Base-by-base conservation (phyloP, 2,113 vertebrate genomes). In the Nothobranchius furzeri region DNA sequence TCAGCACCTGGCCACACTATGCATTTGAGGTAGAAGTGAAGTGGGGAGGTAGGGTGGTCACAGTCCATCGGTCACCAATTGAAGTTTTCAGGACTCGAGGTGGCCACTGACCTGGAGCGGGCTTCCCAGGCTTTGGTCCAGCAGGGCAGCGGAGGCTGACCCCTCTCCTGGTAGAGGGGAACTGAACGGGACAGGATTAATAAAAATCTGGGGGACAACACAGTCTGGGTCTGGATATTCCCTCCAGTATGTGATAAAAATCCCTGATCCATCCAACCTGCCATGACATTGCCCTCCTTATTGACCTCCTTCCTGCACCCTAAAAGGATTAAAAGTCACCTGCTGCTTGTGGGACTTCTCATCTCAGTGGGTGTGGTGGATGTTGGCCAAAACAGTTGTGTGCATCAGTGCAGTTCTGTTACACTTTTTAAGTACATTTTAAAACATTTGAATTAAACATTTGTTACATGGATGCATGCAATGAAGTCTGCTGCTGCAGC, bases 1-100 rank as follows among this genome's bases (percentile, higher is more conserved):
- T 68, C 36, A 63, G 76, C 88, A 90, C 86, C 86, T 88, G 88
- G 85, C 88, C 70, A 76, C 61, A 76, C 67, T 68, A 67, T 70
- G 66, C 60, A 68, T 63, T 48, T 64, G 60, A 79, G 70, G 61
- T 75, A 60, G 69, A 68, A 45, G 56, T 36, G 58, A 57, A 20
- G 9, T 58, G 55, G 43, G 30, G 42, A 24, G 52, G 20, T 14
- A 6, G 57, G 40, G 36, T 56, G 75, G 87, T 84, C 78, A 90
- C 83, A 88, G 79, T 87, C 78, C 70, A 60, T 36, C 42, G 45
- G 76, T 78, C 72, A 49, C 61, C 75, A 73, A 81, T 64, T 77
- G 66, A 53, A 30, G 70, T 54, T 70, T 61, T 76, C 52, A 45
- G 55, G 24, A 67, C 9, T 37, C 15, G 64, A 74, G 37, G 65